Base-by-base conservation (phyloP, 2,888 invertebrate genomes). In the Tenthredo scrophulariae region DNA sequence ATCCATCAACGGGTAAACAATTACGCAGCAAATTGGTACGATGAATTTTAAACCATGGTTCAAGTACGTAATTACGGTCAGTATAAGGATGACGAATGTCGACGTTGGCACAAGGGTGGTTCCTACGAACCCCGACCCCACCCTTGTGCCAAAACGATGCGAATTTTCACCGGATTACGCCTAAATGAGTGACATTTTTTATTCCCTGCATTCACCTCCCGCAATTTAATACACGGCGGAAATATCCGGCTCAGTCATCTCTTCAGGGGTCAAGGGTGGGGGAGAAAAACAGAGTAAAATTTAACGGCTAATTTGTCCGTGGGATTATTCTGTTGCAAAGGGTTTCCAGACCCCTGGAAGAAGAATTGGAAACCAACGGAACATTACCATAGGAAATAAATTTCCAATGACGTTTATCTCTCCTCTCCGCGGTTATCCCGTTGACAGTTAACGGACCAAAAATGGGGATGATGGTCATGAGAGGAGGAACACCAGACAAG, bases 31-130 rank as follows among this genome's bases (percentile, higher is more conserved):
- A 80, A 80, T 80, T 80, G 80, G 62, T 40, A 50, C 22, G 22
- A 80, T 80, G 62, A 80, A 80, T 40, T 62, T 80, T 40, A 29
- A 80, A 80, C 15, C 80, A 26, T 74, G 40, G 43, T 74, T 72
- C 22, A 54, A 54, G 50, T 77, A 87, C 40, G 86, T 88, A 90
- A 89, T 89, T 90, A 88, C 86, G 67, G 86, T 88, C 84, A 84
- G 40, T 40, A 84, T 89, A 89, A 90, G 89, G 87, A 89, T 90
- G 90, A 90, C 88, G 87, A 87, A 90, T 87, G 88, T 80, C 85
- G 67, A 65, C 84, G 72, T 18, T 22, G 70, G 18, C n/a, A 7
- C n/a, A 85, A 74, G 86, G 70, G 77, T 85, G 29, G 72, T 75
- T 9, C 1, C 18, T 18, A 10, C 72, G 29, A 77, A 77, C 29